A percentile compares a stretch with the other conserved stretches of the same genome.
phyloP scores from a whole-genome alignment of 2,888 invertebrate genomes.

The Drosophila paranaensis region DNA sequence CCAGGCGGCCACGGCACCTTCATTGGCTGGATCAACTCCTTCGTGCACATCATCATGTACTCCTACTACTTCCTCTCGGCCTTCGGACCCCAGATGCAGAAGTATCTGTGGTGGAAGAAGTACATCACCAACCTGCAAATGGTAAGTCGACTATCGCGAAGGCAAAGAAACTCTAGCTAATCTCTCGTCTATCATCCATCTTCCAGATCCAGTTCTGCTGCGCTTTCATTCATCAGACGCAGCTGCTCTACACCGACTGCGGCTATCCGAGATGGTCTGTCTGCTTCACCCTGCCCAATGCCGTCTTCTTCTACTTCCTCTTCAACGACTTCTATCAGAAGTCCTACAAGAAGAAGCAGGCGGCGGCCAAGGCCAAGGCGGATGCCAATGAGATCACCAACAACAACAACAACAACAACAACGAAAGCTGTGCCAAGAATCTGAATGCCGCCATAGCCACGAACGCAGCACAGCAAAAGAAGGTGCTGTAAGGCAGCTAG shows the following conservation, averaged over 20 bases:
- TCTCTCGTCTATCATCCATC: fast-evolving
- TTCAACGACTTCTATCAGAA: constrained; percentile 96
- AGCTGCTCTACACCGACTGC: constrained; percentile 94
- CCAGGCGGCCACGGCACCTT: constrained; percentile 96
- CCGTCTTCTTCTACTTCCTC: constrained; percentile 95
- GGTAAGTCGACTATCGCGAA: constrained; percentile 86
- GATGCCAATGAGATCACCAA: constrained; percentile 37
- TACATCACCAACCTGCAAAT: constrained; percentile 96
- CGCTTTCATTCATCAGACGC: constrained; percentile 93
- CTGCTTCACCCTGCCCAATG: constrained; percentile 94
- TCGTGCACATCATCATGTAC: constrained; percentile 98
- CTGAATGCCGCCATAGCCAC: constrained; percentile 61
- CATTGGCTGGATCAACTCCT: constrained; percentile 93
- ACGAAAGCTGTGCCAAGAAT: constrained; percentile 73
- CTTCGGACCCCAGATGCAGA: constrained; percentile 93
- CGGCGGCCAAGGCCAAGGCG: constrained; percentile 70
- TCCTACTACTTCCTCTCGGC: constrained; percentile 95
- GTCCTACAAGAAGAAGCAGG: constrained; percentile 86
- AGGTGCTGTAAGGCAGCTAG: constrained; percentile 56
- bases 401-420: constrained; percentile 80
- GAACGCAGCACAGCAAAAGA: constrained; percentile 42
- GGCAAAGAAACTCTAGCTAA: neutral
- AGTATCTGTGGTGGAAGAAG: constrained; percentile 97
- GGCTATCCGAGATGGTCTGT: constrained; percentile 94
- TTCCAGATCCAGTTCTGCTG: constrained; percentile 94